Conservation (phyloP, 1,140 invertebrate genomes). For the Hylyphantes graminicola region DNA sequence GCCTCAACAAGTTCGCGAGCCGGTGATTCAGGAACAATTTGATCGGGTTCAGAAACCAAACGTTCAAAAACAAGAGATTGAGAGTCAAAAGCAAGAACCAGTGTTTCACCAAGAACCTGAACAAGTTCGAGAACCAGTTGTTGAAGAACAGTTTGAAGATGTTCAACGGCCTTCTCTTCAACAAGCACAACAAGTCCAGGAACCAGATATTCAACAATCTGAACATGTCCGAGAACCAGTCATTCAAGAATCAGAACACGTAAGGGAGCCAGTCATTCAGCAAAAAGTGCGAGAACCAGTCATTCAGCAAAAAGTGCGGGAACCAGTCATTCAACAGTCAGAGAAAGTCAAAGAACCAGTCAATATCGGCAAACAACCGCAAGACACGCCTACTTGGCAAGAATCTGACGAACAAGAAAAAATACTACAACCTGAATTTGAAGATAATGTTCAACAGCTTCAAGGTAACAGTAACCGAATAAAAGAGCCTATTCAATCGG, state of each 20-base stretch:
- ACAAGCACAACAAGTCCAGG: not conserved
- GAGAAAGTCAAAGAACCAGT: not conserved
- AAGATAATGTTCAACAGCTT: conserved; percentile 1
- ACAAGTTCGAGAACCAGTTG: conserved; percentile 13
- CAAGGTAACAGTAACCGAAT: not conserved
- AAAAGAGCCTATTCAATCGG: conserved; percentile 1
- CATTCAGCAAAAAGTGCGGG: not conserved
- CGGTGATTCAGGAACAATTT: not conserved
- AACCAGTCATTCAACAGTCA: not conserved
- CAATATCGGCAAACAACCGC: not conserved
- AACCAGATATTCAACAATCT: conserved; percentile 10
- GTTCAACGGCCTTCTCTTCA: not conserved
- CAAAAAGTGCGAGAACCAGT: not conserved
- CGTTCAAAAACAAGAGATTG: not conserved
- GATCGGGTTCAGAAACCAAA: not conserved
- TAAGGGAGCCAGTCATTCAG: not conserved
- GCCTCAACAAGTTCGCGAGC: not conserved
- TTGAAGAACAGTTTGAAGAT: not conserved
- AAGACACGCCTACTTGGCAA: not conserved
- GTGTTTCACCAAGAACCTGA: conserved; percentile 2
- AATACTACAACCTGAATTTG: not conserved
- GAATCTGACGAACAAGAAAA: conserved; percentile 24
- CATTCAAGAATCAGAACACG: not conserved
- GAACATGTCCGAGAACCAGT: conserved; percentile 18
- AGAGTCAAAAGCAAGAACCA: not conserved